These are phyloP conservation scores for Sterrhoptilus dennistouni DNA, from an alignment of 2,113 vertebrate genomes.

Conservation along the genomic window DNA sequence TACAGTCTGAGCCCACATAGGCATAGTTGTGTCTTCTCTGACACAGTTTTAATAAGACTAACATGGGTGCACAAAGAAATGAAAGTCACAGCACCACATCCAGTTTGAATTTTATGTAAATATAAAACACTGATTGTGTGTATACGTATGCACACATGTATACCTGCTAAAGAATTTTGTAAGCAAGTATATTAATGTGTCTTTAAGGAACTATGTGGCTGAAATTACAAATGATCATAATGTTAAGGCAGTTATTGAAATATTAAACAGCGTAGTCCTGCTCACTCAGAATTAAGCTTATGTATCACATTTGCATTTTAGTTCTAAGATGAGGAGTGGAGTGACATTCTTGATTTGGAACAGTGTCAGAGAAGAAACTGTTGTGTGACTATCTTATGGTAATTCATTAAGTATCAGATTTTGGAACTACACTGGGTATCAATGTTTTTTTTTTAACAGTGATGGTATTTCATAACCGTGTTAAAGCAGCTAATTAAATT, in stretches of 20 bases:
- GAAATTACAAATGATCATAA: not conserved
- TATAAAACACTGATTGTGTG: not conserved
- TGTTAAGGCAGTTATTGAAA: not conserved
- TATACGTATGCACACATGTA: not conserved
- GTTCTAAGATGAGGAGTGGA: not conserved
- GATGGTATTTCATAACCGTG: not conserved
- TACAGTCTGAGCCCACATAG: not conserved
- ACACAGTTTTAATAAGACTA: not conserved
- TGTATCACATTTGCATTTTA: not conserved
- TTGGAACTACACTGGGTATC: not conserved
- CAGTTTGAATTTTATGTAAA: not conserved
- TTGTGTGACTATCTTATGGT: not conserved
- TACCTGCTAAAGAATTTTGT: not conserved
- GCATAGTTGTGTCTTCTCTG: not conserved
- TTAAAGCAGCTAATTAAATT: not conserved
- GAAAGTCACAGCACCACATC: not conserved
- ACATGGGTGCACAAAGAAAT: not conserved
- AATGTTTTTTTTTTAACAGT: rapidly evolving
- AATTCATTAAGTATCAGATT: not conserved
- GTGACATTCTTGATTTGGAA: not conserved
- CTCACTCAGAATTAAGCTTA: not conserved
- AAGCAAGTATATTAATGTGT: not conserved
- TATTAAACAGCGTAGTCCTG: not conserved
- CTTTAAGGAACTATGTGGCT: not conserved
- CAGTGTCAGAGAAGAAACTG: not conserved